Evolutionary conservation across 2,888 invertebrate genomes (phyloP).

Genomic region (Yponomeuta sedellus): DNA sequence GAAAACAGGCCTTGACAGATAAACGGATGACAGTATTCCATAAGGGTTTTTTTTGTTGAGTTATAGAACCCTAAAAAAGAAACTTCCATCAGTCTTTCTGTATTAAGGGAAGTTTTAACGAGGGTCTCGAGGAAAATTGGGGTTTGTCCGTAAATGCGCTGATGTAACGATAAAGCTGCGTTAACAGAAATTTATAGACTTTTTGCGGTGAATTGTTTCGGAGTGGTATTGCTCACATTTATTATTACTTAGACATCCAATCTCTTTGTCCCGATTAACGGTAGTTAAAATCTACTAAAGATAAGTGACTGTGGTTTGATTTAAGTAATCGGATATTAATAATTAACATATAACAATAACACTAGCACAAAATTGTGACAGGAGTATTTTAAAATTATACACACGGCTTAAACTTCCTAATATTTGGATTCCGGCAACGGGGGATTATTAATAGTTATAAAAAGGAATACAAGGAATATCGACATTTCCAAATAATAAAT

Average conservation of each 20-base stretch:
- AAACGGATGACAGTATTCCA: too few relatives aligned
- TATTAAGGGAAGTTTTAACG: constrained; percentile 13
- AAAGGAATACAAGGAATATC: too few relatives aligned
- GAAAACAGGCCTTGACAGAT: too few relatives aligned
- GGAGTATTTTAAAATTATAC: too few relatives aligned
- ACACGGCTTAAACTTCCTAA: too few relatives aligned
- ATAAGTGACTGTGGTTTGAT: not conserved
- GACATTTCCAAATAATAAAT: too few relatives aligned
- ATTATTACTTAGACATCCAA: constrained; percentile 4
- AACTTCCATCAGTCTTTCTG: constrained; percentile 12
- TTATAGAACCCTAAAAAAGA: not conserved
- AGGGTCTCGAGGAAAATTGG: constrained; percentile 11
- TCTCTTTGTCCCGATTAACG: not conserved
- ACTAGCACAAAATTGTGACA: too few relatives aligned
- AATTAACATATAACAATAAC: too few relatives aligned
- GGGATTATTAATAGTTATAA: too few relatives aligned
- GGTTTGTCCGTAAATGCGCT: constrained; percentile 8
- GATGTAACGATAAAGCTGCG: constrained; percentile 11
- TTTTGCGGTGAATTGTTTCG: constrained; percentile 14
- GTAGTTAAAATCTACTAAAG: not conserved
- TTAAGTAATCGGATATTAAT: not conserved
- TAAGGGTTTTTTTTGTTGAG: too few relatives aligned
- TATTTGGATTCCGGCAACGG: too few relatives aligned
- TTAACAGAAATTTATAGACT: constrained; percentile 14
- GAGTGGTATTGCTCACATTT: constrained; percentile 4